Conservation (phyloP, 2,113 vertebrate genomes). For the Nibea coibor region DNA sequence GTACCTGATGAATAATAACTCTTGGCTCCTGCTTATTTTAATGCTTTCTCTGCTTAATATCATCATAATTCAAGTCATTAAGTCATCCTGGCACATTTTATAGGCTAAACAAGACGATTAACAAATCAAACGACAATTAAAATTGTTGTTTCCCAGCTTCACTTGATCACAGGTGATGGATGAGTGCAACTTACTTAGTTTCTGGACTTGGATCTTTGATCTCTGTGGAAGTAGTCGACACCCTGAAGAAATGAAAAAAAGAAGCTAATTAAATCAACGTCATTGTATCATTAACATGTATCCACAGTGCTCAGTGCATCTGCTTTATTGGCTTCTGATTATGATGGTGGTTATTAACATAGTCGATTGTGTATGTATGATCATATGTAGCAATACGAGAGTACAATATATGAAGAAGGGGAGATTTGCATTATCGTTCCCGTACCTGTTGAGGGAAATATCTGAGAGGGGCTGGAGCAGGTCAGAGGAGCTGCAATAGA, state of each 20-base stretch:
- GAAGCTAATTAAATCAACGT: neutral
- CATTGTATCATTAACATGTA: neutral
- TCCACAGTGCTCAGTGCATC: neutral
- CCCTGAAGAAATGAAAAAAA: slow-evolving; percentile 31
- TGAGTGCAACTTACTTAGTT: slow-evolving; percentile 17
- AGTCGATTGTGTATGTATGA: neutral
- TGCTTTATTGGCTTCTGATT: slow-evolving; percentile 13
- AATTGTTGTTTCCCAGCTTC: neutral
- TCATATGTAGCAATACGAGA: slow-evolving; percentile 33
- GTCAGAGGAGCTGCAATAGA: slow-evolving; percentile 77
- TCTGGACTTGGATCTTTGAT: slow-evolving; percentile 33
- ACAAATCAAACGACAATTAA: neutral
- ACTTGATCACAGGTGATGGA: neutral
- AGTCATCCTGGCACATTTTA: neutral
- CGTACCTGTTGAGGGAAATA: slow-evolving; percentile 77
- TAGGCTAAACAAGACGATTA: neutral
- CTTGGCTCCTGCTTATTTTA: neutral
- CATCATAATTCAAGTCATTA: neutral
- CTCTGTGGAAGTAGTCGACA: slow-evolving; percentile 4
- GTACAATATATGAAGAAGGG: slow-evolving; percentile 10
- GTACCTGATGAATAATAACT: too few relatives aligned
- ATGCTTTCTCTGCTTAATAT: neutral
- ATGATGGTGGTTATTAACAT: neutral
- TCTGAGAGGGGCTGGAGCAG: slow-evolving; percentile 68
- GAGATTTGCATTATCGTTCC: slow-evolving; percentile 48